phyloP scores from a whole-genome alignment of 2,888 invertebrate genomes.

The Philereme vetulata region DNA sequence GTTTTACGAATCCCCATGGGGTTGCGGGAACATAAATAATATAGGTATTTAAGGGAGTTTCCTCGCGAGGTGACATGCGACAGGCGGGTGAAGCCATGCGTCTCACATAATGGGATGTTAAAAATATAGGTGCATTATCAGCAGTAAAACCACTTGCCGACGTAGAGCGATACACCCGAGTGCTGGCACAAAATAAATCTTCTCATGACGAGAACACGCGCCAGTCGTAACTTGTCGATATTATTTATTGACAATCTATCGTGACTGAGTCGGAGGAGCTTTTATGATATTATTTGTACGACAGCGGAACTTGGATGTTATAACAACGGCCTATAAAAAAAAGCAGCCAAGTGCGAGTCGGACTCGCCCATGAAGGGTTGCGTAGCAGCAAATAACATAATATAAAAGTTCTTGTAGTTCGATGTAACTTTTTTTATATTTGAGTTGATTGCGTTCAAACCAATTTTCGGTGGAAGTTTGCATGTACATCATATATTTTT shows the following conservation, averaged over 20 bases:
- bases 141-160: constrained; percentile 51
- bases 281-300: constrained; percentile 22
- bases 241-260: constrained; percentile 35
- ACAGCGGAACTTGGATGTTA: constrained; percentile 16
- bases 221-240: constrained; percentile 30
- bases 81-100: constrained; percentile 18
- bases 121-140: constrained; percentile 56
- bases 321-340: neutral
- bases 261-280: constrained; percentile 9
- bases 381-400: too few relatives aligned
- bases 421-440: too few relatives aligned
- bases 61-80: constrained; percentile 27
- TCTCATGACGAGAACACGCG: constrained; percentile 32
- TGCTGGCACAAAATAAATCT: constrained; percentile 50
- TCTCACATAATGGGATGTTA: constrained; percentile 43
- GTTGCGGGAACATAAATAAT: constrained; percentile 38
- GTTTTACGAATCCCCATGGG: constrained; percentile 29
- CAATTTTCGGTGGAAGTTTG: too few relatives aligned
- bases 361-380: too few relatives aligned
- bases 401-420: too few relatives aligned
- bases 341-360: too few relatives aligned
- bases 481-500: too few relatives aligned
- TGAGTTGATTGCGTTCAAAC: too few relatives aligned
- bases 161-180: constrained; percentile 32
- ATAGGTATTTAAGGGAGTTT: constrained; percentile 29